Conservation (phyloP, 2,113 vertebrate species). For the Chaetodon auriga region DNA sequence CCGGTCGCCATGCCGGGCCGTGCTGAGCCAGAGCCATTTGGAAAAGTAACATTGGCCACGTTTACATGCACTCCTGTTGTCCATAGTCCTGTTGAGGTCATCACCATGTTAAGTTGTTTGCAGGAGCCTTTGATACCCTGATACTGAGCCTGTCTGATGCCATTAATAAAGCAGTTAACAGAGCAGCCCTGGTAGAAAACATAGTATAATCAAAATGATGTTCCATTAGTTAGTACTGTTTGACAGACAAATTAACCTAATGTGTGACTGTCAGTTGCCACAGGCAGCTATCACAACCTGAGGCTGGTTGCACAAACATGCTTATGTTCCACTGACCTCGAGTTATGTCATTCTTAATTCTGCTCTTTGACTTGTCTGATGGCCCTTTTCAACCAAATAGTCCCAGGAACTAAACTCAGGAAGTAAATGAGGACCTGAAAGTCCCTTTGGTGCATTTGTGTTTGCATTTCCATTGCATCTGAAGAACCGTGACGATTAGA, state of each 20-base stretch:
- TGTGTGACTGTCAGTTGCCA: neutral
- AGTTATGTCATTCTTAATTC: neutral
- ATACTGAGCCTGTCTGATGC: slow-evolving; percentile 21
- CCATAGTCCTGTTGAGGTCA: neutral
- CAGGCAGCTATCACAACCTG: slow-evolving; percentile 3
- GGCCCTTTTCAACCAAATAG: slow-evolving; percentile 36
- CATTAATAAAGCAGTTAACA: neutral
- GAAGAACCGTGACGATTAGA: slow-evolving; percentile 8
- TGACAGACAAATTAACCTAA: neutral
- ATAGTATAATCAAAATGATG: neutral
- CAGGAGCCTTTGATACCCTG: neutral
- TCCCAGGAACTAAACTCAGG: slow-evolving; percentile 60
- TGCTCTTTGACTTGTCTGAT: slow-evolving; percentile 5
- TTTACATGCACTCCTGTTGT: slow-evolving; percentile 55
- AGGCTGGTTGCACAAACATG: slow-evolving; percentile 30
- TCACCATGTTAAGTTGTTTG: neutral
- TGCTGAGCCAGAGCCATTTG: slow-evolving; percentile 34
- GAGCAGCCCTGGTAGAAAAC: slow-evolving; percentile 1
- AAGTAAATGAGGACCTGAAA: slow-evolving; percentile 39
- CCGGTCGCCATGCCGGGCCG: neutral
- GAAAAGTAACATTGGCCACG: slow-evolving; percentile 33
- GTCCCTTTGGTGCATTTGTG: slow-evolving; percentile 28
- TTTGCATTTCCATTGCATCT: slow-evolving; percentile 23
- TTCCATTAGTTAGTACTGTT: neutral
- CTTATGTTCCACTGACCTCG: neutral